Evolutionary conservation across 2,113 vertebrate species (phyloP).

Genomic region (human (Homo sapiens)): DNA sequence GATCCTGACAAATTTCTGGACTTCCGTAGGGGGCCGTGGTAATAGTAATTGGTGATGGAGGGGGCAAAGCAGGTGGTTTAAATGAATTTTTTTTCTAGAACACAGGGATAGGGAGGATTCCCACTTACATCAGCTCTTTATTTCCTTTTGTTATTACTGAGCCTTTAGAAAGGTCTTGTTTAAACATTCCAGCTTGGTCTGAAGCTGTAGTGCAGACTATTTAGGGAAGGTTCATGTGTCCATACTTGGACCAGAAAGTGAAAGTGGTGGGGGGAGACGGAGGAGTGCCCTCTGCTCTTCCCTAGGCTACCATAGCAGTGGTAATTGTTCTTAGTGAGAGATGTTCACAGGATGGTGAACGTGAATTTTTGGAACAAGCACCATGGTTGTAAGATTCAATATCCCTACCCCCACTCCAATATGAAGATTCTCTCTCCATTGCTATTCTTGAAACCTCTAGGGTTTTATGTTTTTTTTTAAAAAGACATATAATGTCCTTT

Average conservation of each 20-base stretch:
- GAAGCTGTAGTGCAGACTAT: background rate
- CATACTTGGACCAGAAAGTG: background rate
- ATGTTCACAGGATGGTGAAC: background rate
- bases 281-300: background rate
- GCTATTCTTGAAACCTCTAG: background rate
- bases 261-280: background rate
- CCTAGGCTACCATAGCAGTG: background rate
- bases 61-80: background rate
- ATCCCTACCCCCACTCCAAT: background rate
- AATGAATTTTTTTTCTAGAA: slow-evolving; percentile 40
- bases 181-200: slow-evolving; percentile 31
- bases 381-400: background rate
- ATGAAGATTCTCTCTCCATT: background rate
- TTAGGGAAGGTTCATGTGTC: background rate
- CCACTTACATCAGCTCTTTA: slow-evolving; percentile 13
- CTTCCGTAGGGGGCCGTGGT: background rate
- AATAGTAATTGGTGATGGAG: background rate
- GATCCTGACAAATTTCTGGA: background rate
- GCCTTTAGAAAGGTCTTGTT: slow-evolving; percentile 18
- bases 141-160: slow-evolving; percentile 27
- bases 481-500: background rate
- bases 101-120: background rate
- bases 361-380: background rate
- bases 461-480: background rate
- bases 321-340: background rate